These are phyloP conservation scores for Bombyx huttoni DNA, from an alignment of 2,888 invertebrate species.

Conservation along the genomic window DNA sequence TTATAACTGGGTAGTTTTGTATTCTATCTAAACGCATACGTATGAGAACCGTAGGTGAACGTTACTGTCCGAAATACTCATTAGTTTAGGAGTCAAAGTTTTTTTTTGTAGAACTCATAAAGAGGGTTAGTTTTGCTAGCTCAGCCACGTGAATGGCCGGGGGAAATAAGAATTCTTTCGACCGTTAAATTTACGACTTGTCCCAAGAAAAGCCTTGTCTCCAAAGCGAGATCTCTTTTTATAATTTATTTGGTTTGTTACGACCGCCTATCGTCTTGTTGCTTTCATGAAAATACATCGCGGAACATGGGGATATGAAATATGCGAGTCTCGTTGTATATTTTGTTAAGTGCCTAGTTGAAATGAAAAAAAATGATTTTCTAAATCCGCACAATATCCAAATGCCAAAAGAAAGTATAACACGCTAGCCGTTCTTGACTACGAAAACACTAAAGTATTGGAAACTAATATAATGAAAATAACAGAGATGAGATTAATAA, in stretches of 20 bases:
- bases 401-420: too few species aligned
- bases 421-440: too few species aligned
- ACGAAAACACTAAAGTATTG: too few species aligned
- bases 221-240: slow-evolving; percentile 54
- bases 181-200: slow-evolving; percentile 71
- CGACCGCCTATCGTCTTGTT: slow-evolving; percentile 27
- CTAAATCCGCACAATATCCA: too few species aligned
- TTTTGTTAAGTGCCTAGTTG: not conserved
- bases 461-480: too few species aligned
- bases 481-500: too few species aligned
- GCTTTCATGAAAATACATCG: slow-evolving; percentile 41
- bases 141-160: slow-evolving; percentile 53
- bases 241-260: slow-evolving; percentile 68
- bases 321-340: not conserved
- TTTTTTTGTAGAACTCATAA: slow-evolving; percentile 50
- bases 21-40: not conserved
- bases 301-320: not conserved
- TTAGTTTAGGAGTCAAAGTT: slow-evolving; percentile 9
- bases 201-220: slow-evolving; percentile 60
- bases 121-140: slow-evolving; percentile 47
- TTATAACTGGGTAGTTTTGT: not conserved
- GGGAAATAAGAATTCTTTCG: slow-evolving; percentile 64
- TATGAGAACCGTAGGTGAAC: not conserved
- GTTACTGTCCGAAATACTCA: not conserved
- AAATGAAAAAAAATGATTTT: not conserved